Conservation (phyloP, 2,797 vertebrate species). For the Tenualosa thibaudeaui region DNA sequence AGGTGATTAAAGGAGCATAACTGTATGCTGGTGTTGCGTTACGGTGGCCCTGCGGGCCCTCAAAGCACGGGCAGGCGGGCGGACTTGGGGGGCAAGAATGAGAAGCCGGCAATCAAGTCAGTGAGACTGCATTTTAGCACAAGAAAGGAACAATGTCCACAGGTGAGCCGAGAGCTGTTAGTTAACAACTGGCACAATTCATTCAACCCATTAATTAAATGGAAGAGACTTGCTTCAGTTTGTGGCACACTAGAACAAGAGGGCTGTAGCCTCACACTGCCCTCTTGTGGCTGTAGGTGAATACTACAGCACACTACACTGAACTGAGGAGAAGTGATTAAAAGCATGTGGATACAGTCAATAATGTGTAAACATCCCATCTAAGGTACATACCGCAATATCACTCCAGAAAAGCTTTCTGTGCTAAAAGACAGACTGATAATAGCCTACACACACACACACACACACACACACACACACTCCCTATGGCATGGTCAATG, state of each 20-base stretch:
- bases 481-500: too few species aligned
- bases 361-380: too few species aligned
- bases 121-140: slow-evolving; percentile 22
- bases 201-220: background rate
- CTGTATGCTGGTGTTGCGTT: slow-evolving; percentile 30
- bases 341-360: background rate
- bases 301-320: background rate
- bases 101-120: slow-evolving; percentile 43
- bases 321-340: background rate
- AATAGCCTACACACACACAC: too few species aligned
- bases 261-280: slow-evolving; percentile 54
- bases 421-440: too few species aligned
- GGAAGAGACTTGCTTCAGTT: background rate
- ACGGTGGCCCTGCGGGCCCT: slow-evolving; percentile 33
- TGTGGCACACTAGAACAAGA: too few species aligned
- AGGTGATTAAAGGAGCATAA: slow-evolving; percentile 31
- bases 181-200: slow-evolving; percentile 49
- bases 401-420: too few species aligned
- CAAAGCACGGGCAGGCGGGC: slow-evolving; percentile 14
- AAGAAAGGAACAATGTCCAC: slow-evolving; percentile 33
- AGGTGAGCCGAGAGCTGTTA: slow-evolving; percentile 39
- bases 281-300: slow-evolving; percentile 61
- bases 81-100: slow-evolving; percentile 31
- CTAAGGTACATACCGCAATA: too few species aligned
- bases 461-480: too few species aligned